Evolutionary conservation across 2,113 vertebrate genomes (phyloP).

Genomic region (Corythoichthys intestinalis): DNA sequence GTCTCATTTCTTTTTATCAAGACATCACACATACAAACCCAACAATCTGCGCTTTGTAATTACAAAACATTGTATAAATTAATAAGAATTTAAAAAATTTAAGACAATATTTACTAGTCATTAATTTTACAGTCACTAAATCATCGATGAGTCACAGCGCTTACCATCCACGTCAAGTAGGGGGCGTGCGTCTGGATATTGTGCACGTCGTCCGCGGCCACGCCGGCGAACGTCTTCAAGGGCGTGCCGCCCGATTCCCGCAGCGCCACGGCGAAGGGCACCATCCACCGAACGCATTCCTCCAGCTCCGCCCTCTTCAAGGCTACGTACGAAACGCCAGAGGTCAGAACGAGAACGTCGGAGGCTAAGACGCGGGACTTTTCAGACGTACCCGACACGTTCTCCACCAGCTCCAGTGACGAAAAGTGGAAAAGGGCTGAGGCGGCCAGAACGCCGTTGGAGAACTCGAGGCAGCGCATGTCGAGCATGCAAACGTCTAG

Average conservation of each 20-base stretch:
- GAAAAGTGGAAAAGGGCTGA: conserved; percentile 96
- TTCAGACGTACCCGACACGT: conserved; percentile 80
- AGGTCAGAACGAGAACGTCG: background rate
- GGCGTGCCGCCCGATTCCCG: conserved; percentile 77
- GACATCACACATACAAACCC: too few relatives aligned
- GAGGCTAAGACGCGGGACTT: too few relatives aligned
- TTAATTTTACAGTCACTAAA: too few relatives aligned
- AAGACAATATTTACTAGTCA: background rate
- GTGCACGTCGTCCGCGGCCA: conserved; percentile 83
- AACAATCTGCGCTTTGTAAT: too few relatives aligned
- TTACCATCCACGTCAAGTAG: conserved; percentile 88
- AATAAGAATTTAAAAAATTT: too few relatives aligned
- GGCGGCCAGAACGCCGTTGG: conserved; percentile 85
- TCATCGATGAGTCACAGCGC: conserved; percentile 29
- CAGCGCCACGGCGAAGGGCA: conserved; percentile 87
- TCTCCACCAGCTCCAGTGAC: conserved; percentile 85
- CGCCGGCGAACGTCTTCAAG: conserved; percentile 81
- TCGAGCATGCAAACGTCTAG: conserved; percentile 91
- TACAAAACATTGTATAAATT: too few relatives aligned
- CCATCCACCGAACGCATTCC: conserved; percentile 90
- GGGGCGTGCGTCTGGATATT: conserved; percentile 89
- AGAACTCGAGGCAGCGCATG: conserved; percentile 83
- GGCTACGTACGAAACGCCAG: conserved; percentile 62
- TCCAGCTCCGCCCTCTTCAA: conserved; percentile 84
- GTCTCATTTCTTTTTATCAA: too few relatives aligned